These are phyloP conservation scores for Anniella stebbinsi DNA, from an alignment of 2,797 vertebrate genomes.

Conservation along the genomic window DNA sequence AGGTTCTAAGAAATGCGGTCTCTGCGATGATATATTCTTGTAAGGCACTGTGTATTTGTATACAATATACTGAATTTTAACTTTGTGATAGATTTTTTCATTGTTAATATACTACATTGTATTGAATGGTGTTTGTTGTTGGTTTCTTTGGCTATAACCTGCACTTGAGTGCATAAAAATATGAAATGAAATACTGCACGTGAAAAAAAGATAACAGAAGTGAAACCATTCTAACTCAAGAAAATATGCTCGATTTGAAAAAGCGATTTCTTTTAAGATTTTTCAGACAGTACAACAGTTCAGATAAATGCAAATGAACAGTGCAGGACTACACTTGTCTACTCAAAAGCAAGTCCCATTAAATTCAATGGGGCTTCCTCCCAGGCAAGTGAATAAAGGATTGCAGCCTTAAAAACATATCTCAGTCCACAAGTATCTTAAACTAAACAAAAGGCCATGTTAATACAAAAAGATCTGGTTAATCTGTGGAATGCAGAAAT, in stretches of 20 bases:
- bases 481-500: no score
- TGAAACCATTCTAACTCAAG: background rate
- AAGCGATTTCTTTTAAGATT: background rate
- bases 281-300: background rate
- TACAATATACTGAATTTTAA: no score
- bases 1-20: no score
- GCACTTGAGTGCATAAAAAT: no score
- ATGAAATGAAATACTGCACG: constrained; percentile 85
- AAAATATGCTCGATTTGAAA: background rate
- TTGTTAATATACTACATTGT: no score
- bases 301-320: background rate
- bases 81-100: no score
- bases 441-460: background rate
- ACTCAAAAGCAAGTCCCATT: background rate
- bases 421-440: background rate
- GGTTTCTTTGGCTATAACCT: no score
- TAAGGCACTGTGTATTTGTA: no score
- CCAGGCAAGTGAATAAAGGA: background rate
- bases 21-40: no score
- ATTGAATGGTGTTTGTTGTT: no score
- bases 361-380: background rate
- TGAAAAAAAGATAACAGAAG: constrained; percentile 74
- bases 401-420: background rate
- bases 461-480: background rate
- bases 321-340: background rate